Base-by-base conservation (phyloP, 2,113 vertebrate genomes). In the Neotoma lepida region DNA sequence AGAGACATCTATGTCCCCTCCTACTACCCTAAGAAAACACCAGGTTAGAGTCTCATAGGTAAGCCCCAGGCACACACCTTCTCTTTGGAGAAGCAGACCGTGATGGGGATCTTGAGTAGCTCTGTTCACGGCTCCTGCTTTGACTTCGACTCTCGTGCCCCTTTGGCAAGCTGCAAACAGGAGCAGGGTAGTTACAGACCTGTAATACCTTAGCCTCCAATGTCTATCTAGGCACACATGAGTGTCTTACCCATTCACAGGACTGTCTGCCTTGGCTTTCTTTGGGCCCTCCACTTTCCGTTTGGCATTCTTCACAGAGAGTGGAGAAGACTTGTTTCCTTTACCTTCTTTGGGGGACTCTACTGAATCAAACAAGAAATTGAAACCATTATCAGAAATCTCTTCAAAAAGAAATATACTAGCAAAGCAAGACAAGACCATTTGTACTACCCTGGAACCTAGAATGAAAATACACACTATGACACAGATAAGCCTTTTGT, bases 301-400 rank as follows among this genome's bases (percentile, higher is more conserved):
- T 96, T 98, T 98, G 26, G 97, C 88, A 0, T 97, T 99, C 96
- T 99, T 99, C 86, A 97, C 95, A 18, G 98, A 97, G 0, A 98
- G 95, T 0, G 98, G 98, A 0, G 98, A 98, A 71, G 98, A 94
- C 91, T 98, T 98, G 63, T 87, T 97, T 56, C 97, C 98, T 94
- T 98, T 98, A 6, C 95, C 95, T 71, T 98, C 98, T 96, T 98
- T 98, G 63, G 99, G 99, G 44, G 99, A 99, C 46, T 98, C 99
- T 98, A 56, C 12, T 90, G 94, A 93, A 96, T 18, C 63, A 96
- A 88, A 61, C 1, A 76, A 24, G 4, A 86, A 54, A 70, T 91
- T 56, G 54, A 78, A 88, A 61, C 6, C 1, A 73, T 73, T 8
- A 51, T 18, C 33, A 64, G 6, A 90, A 28, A 46, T 13, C 33